Evolutionary conservation across 2,113 vertebrate genomes (phyloP), one percentile per base, ranked within the genome.

Genomic region (Psittacara wagleri): DNA sequence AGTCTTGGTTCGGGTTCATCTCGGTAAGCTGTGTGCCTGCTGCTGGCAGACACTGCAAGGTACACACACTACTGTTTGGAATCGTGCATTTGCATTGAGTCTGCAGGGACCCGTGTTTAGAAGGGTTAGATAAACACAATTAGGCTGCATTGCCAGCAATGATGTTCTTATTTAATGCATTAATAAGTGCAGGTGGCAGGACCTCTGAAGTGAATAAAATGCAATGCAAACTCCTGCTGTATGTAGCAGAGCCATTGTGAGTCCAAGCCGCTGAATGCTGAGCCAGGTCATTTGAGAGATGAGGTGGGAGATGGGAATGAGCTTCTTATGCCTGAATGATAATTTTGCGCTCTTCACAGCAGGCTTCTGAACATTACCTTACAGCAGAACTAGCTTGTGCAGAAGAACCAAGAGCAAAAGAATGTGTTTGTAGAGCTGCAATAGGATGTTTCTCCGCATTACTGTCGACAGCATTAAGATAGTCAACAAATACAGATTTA

Each of bases 111-210:
- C 68, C 39, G 1, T 75, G 63, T 67, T 91, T 51, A 35, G 90
- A 74, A 92, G 88, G 83, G 91, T 76, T 94, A 76, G 83, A 84
- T 87, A 96, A 95, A 91, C 86, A 87, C 18, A 35, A 82, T 92
- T 81, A 91, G 70, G 77, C 77, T 91, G 77, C 86, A 79, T 79
- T 63, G 96, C 91, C 81, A 79, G 86, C 86, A 92, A 57, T 76
- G 80, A 67, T 96, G 83, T 59, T 87, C 91, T 69, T 91, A 72
- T 89, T 95, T 91, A 89, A 92, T 94, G 70, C 86, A 67, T 92
- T 96, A 88, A 88, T 46, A 70, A 94, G 83, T 73, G 88, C 83
- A 96, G 88, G 95, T 96, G 90, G 69, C 94, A 69, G 80, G 88
- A 95, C 86, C 88, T 96, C 80, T 93, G 79, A 92, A 86, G 88